A percentile compares a stretch with the other conserved stretches of the same genome.
Evolutionary conservation across 2,113 vertebrate species (phyloP).

Genomic region (Nerophis ophidion): DNA sequence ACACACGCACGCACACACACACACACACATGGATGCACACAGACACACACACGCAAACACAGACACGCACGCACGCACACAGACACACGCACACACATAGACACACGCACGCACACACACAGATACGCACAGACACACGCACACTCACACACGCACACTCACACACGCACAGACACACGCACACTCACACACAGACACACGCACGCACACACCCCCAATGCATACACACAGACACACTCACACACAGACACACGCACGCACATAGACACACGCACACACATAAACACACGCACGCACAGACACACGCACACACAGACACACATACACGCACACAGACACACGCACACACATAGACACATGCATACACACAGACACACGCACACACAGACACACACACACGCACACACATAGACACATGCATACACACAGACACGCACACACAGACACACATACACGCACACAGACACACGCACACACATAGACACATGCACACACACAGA

Average conservation of each 20-base stretch:
- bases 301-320: conserved; percentile 41
- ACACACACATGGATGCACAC: conserved; percentile 43
- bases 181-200: conserved; percentile 22
- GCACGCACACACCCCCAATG: conserved; percentile 39
- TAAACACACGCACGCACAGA: conserved; percentile 15
- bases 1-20: not conserved
- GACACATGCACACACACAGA: conserved; percentile 16
- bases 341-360: too few relatives aligned
- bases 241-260: not conserved
- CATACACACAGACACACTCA: too few relatives aligned
- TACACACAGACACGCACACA: conserved; percentile 47
- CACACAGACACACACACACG: conserved; percentile 43
- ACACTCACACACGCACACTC: not conserved
- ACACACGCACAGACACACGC: too few relatives aligned
- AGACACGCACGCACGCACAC: too few relatives aligned
- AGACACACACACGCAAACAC: not conserved
- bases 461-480: conserved; percentile 52
- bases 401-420: too few relatives aligned
- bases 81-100: not conserved
- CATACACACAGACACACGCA: too few relatives aligned
- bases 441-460: not conserved
- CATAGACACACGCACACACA: conserved; percentile 43
- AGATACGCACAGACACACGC: conserved; percentile 50
- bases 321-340: conserved; percentile 44
- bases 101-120: not conserved